phyloP scores from a whole-genome alignment of 2,888 invertebrate species.

The Sinohyriopsis cumingii region DNA sequence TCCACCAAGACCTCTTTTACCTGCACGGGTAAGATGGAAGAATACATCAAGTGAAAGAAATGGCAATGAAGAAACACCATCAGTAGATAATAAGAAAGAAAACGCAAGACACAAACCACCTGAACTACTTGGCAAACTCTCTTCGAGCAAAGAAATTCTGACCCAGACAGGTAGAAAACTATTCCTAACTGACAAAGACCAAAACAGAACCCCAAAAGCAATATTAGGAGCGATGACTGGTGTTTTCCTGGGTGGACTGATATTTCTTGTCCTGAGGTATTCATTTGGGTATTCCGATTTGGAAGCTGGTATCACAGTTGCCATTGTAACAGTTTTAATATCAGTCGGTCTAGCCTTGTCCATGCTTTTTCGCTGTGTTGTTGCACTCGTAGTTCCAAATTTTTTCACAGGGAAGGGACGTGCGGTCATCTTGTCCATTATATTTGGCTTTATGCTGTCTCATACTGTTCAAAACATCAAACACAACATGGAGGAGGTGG shows the following conservation, averaged over 20 bases:
- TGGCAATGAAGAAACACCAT: too few relatives aligned
- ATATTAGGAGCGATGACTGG: slow-evolving; percentile 29
- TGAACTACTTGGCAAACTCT: too few relatives aligned
- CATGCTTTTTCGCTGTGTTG: slow-evolving; percentile 31
- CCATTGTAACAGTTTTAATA: slow-evolving; percentile 27
- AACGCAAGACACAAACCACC: too few relatives aligned
- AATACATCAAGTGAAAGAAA: too few relatives aligned
- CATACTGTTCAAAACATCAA: slow-evolving; percentile 40
- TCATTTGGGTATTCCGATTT: slow-evolving; percentile 32
- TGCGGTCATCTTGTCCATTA: slow-evolving; percentile 34
- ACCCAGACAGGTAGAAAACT: slow-evolving; percentile 3
- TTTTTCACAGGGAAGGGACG: slow-evolving; percentile 43
- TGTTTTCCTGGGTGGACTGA: slow-evolving; percentile 19
- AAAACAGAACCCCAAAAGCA: slow-evolving; percentile 20
- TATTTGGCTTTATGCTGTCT: slow-evolving; percentile 38
- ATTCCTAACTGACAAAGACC: slow-evolving; percentile 15
- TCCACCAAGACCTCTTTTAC: too few relatives aligned
- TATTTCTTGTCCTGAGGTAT: slow-evolving; percentile 28
- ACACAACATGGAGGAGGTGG: slow-evolving; percentile 37
- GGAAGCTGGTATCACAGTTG: slow-evolving; percentile 24
- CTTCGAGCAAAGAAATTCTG: too few relatives aligned
- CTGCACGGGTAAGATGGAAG: too few relatives aligned
- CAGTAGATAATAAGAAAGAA: too few relatives aligned
- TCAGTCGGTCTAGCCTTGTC: slow-evolving; percentile 31
- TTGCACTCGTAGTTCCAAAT: slow-evolving; percentile 36